Evolutionary conservation across 2,113 vertebrate genomes (phyloP).

Genomic region (Cercocebus atys): DNA sequence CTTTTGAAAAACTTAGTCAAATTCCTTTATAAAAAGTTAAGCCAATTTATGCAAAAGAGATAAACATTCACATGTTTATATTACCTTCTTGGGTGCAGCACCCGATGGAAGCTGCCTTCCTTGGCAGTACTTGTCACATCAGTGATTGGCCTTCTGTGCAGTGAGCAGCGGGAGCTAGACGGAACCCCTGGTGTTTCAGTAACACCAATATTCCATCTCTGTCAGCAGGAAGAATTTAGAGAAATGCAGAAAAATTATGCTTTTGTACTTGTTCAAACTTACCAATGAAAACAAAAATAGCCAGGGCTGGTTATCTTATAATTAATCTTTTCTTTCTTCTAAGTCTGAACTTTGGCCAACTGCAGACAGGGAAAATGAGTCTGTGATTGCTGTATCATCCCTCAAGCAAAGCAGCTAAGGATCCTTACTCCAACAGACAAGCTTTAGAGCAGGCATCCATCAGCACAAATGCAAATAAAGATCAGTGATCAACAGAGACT

Average conservation of each 20-base stretch:
- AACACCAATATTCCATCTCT: neutral
- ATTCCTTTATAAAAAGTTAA: neutral
- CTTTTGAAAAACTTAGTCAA: slow-evolving; percentile 6
- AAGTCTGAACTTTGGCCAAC: neutral
- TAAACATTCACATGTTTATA: neutral
- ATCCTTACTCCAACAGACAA: neutral
- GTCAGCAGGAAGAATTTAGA: neutral
- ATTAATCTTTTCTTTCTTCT: neutral
- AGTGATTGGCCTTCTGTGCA: too few species aligned
- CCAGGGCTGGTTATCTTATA: neutral
- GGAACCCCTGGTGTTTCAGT: too few species aligned
- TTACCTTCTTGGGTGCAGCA: neutral
- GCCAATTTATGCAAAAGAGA: neutral
- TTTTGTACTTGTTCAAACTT: neutral
- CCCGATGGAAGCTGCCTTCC: too few species aligned
- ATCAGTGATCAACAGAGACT: neutral
- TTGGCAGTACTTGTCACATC: too few species aligned
- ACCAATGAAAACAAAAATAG: neutral
- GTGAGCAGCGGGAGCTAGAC: too few species aligned
- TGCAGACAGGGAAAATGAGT: neutral
- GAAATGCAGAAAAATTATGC: neutral
- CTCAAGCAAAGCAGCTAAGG: neutral
- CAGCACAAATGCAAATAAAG: neutral
- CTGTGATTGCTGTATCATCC: neutral
- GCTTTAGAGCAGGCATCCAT: neutral